These are phyloP conservation scores for Bergia puertoricense DNA, from an alignment of 92 coral and sea anemone species.

Conservation along the genomic window DNA sequence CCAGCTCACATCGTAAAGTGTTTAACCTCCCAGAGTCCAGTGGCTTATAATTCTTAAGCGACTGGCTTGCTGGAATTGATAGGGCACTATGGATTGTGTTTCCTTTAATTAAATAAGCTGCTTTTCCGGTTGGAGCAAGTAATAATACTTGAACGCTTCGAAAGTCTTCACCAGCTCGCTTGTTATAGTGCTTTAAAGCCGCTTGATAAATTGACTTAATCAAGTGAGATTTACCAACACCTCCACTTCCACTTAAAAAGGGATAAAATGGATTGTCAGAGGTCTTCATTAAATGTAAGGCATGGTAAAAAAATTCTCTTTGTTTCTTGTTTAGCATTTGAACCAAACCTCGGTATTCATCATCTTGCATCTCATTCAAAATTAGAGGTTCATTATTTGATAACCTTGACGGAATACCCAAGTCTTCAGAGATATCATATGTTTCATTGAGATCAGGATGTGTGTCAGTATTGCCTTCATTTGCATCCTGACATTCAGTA, in stretches of 20 bases:
- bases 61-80: conserved; percentile 53
- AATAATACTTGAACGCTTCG: conserved; percentile 34
- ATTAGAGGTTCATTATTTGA: background rate
- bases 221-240: conserved; percentile 38
- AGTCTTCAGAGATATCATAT: conserved; percentile 1
- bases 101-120: conserved; percentile 20
- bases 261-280: conserved; percentile 29
- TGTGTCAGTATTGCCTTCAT: conserved; percentile 6
- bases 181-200: conserved; percentile 45
- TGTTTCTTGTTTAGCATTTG: background rate
- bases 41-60: conserved; percentile 45
- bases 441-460: conserved; percentile 36
- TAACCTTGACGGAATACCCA: conserved; percentile 9
- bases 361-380: background rate
- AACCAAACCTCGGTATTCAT: conserved; percentile 27
- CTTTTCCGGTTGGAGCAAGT: conserved; percentile 47
- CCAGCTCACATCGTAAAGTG: conserved; percentile 45
- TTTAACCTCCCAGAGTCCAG: conserved; percentile 53
- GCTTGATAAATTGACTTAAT: conserved; percentile 55
- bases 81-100: conserved; percentile 56
- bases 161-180: conserved; percentile 49
- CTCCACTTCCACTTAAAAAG: conserved; percentile 36
- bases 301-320: conserved; percentile 20
- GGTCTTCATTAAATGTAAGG: conserved; percentile 24
- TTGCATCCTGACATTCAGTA: conserved; percentile 4